These are phyloP conservation scores for Rhabdornis inornatus DNA, from an alignment of 2,113 vertebrate genomes.

Conservation along the genomic window DNA sequence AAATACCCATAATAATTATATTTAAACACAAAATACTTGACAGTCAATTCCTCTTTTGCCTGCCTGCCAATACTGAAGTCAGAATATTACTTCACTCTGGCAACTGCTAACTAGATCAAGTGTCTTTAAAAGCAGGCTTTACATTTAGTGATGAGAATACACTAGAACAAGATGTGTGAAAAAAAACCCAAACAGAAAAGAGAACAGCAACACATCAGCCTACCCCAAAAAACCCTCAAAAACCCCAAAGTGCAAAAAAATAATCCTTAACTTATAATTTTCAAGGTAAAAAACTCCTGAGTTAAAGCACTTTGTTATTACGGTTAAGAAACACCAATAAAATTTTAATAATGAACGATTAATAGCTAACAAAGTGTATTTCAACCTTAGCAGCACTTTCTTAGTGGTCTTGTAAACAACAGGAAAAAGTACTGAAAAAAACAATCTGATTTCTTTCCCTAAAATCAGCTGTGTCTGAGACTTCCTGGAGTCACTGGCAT, in stretches of 20 bases:
- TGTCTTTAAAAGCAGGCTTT: not conserved
- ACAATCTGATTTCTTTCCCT: fast-evolving
- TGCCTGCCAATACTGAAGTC: not conserved
- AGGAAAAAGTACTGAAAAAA: not conserved
- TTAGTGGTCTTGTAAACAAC: not conserved
- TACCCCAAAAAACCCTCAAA: not conserved
- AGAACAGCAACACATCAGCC: not conserved
- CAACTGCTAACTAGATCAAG: not conserved
- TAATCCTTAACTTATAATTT: not conserved
- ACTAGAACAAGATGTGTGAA: not conserved
- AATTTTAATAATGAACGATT: not conserved
- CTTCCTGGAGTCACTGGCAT: not conserved
- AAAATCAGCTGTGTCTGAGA: not conserved
- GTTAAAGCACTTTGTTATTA: not conserved
- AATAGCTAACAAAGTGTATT: not conserved
- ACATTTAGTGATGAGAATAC: not conserved
- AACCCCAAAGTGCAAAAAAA: not conserved
- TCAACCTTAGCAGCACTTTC: not conserved
- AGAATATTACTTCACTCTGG: not conserved
- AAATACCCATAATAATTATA: not conserved
- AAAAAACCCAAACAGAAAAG: not conserved
- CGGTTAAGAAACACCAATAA: not conserved
- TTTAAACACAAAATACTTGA: not conserved
- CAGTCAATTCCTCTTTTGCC: not conserved
- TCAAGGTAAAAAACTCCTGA: not conserved